These are phyloP conservation scores for Corythaeola cristata DNA, from an alignment of 2,113 vertebrate species.

Conservation along the genomic window DNA sequence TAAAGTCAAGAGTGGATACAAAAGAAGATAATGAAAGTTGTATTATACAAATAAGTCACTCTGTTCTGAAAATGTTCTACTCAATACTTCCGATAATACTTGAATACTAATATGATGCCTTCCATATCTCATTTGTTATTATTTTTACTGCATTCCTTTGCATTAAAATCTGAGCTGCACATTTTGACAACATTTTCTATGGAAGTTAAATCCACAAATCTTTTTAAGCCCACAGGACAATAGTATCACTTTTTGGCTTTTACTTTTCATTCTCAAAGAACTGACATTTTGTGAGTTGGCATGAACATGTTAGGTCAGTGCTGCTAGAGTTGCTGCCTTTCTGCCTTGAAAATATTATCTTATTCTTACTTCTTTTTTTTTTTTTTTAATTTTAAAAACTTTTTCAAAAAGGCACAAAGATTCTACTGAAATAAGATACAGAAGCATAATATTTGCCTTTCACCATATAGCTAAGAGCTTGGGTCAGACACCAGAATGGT, in stretches of 20 bases:
- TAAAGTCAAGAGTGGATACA: not conserved
- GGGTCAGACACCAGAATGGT: not conserved
- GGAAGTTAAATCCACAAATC: not conserved
- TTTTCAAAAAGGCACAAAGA: not conserved
- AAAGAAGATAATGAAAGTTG: not conserved
- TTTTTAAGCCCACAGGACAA: not conserved
- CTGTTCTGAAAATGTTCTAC: not conserved
- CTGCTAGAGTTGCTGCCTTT: not conserved
- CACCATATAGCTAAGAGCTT: not conserved
- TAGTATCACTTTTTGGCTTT: not conserved
- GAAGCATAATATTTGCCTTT: not conserved
- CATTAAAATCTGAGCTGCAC: not conserved
- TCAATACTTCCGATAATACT: not conserved
- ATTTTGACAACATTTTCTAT: not conserved
- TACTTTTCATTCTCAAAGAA: not conserved
- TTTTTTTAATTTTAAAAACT: no score
- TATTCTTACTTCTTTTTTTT: not conserved
- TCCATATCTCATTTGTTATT: not conserved
- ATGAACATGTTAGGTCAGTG: not conserved
- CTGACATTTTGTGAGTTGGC: not conserved
- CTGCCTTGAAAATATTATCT: not conserved
- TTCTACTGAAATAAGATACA: not conserved
- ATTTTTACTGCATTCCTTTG: not conserved
- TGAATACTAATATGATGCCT: not conserved
- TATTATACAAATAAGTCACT: not conserved